Conservation (phyloP, 2,888 invertebrate genomes). For the Adelognathus sp. region DNA sequence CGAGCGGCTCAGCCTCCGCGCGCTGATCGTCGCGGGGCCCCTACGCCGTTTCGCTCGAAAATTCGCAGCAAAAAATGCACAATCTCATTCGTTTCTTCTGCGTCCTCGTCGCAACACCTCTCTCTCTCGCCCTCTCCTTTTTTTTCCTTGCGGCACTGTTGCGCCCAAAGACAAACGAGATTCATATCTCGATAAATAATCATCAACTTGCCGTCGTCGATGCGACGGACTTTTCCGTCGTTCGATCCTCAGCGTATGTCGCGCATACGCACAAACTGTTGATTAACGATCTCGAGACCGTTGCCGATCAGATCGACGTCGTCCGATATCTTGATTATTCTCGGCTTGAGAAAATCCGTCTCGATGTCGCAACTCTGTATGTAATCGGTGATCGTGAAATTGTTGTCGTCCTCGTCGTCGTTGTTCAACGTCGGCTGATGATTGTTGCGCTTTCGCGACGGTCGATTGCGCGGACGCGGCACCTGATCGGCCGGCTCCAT, state of each 20-base stretch:
- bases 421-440: slow-evolving; percentile 67
- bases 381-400: slow-evolving; percentile 71
- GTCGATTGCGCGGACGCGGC: slow-evolving; percentile 77
- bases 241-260: slow-evolving; percentile 77
- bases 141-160: slow-evolving; percentile 44
- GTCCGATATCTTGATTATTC: slow-evolving; percentile 71
- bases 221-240: slow-evolving; percentile 50
- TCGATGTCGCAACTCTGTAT: slow-evolving; percentile 68
- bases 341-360: slow-evolving; percentile 71
- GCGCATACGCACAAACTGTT: slow-evolving; percentile 77
- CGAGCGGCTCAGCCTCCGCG: slow-evolving; percentile 25
- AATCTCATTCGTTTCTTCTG: slow-evolving; percentile 37
- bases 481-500: slow-evolving; percentile 80
- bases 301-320: slow-evolving; percentile 70
- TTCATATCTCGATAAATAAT: slow-evolving; percentile 78
- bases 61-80: slow-evolving; percentile 73
- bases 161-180: slow-evolving; percentile 76
- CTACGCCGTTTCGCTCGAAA: slow-evolving; percentile 51
- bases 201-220: slow-evolving; percentile 60
- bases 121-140: too few species aligned
- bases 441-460: slow-evolving; percentile 75
- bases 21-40: slow-evolving; percentile 7
- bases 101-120: background rate
- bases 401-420: slow-evolving; percentile 68
- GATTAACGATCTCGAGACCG: slow-evolving; percentile 70